These are phyloP conservation scores for Watersipora subatra DNA, from an alignment of 1,140 invertebrate species.

Conservation along the genomic window DNA sequence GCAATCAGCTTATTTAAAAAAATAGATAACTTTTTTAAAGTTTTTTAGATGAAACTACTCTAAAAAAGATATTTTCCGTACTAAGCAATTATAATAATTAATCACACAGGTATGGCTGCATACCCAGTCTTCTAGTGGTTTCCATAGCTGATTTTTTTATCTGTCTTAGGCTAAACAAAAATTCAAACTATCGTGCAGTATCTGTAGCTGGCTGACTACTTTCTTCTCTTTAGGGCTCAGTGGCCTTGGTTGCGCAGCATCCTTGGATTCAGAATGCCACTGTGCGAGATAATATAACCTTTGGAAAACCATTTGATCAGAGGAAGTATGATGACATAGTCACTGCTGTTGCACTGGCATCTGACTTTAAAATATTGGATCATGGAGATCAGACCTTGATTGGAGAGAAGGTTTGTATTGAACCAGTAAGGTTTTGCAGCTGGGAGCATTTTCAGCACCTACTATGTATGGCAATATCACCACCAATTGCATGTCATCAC, in stretches of 20 bases:
- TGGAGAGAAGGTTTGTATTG: conserved; percentile 28
- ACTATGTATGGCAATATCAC: not conserved
- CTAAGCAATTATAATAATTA: too few species aligned
- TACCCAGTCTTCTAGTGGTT: too few species aligned
- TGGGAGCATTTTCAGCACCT: not conserved
- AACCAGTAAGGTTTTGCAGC: too few species aligned
- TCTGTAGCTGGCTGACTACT: conserved; percentile 1
- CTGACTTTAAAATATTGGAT: conserved; percentile 54
- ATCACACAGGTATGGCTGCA: too few species aligned
- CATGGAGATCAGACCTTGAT: conserved; percentile 53
- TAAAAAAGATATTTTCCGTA: too few species aligned
- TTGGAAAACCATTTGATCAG: conserved; percentile 44
- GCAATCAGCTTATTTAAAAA: too few species aligned
- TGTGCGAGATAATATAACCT: conserved; percentile 68
- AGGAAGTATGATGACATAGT: conserved; percentile 40
- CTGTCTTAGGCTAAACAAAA: conserved; percentile 4
- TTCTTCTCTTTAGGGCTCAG: conserved; percentile 41
- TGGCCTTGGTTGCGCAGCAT: conserved; percentile 64
- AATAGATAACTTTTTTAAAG: too few species aligned
- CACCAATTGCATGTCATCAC: not conserved
- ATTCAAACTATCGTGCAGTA: not conserved
- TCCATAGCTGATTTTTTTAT: conserved; percentile 1
- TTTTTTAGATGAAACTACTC: too few species aligned
- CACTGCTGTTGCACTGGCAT: conserved; percentile 48
- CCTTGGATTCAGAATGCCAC: conserved; percentile 72